Evolutionary conservation across 64 coral and sea anemone species (phyloP).

Genomic region (Stichodactyla helianthus): DNA sequence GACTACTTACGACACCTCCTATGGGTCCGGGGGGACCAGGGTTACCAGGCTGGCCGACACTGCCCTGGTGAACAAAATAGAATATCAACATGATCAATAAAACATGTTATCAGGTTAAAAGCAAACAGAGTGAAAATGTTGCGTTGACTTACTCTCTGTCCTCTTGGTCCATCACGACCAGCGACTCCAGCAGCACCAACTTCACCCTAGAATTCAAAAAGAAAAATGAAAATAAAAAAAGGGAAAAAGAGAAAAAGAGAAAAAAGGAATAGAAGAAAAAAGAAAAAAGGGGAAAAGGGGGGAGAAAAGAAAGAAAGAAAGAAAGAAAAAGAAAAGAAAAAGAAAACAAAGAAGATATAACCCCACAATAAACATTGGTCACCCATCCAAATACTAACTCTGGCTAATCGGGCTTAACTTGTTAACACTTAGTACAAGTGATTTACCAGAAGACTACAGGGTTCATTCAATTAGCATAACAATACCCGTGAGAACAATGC

Average conservation of each 20-base stretch:
- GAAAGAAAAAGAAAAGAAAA: too few species aligned
- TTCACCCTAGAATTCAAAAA: background rate
- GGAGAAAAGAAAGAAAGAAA: background rate
- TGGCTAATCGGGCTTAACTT: too few species aligned
- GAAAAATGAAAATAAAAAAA: background rate
- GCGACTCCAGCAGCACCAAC: background rate
- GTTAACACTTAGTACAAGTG: too few species aligned
- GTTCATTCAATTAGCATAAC: too few species aligned
- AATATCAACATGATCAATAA: background rate
- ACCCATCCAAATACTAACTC: too few species aligned
- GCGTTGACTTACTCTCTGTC: background rate
- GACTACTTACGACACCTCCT: constrained; percentile 7
- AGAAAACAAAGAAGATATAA: too few species aligned
- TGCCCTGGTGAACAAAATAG: background rate
- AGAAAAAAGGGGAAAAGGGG: background rate
- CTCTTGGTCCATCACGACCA: constrained; percentile 15
- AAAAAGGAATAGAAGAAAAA: background rate
- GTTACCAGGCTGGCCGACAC: constrained; percentile 6
- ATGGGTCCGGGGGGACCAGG: constrained; percentile 24
- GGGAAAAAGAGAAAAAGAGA: too few species aligned
- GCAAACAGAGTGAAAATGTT: background rate
- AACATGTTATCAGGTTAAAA: background rate
- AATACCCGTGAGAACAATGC: too few species aligned
- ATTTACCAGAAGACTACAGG: too few species aligned
- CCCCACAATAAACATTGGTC: too few species aligned